A percentile compares a stretch with the other conserved stretches of the same genome.
Evolutionary conservation across 2,113 vertebrate genomes (phyloP).

Genomic region (Myxocyprinus asiaticus): DNA sequence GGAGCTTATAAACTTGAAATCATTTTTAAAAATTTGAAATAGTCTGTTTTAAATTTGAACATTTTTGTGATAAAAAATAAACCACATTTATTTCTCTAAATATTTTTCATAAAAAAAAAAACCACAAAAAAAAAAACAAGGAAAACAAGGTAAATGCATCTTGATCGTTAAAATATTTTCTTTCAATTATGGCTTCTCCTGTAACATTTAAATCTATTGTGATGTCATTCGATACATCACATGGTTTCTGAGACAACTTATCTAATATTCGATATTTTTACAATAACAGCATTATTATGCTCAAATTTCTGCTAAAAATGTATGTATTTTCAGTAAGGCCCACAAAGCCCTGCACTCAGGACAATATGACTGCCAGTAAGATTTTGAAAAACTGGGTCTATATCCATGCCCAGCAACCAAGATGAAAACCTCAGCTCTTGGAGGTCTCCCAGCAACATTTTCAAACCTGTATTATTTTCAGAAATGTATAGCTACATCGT

Average conservation of each 20-base stretch:
- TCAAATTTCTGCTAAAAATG: constrained; percentile 1
- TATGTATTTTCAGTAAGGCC: background rate
- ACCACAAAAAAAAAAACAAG: no score
- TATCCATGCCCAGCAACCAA: constrained; percentile 7
- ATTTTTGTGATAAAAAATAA: constrained; percentile 12
- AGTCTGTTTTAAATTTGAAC: background rate
- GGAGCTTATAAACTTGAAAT: background rate
- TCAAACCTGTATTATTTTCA: constrained; percentile 29
- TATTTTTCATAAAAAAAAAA: background rate
- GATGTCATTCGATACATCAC: background rate
- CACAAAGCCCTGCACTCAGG: constrained; percentile 35
- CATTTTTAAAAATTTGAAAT: background rate
- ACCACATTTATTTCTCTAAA: background rate
- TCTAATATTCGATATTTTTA: constrained; percentile 1
- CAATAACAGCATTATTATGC: background rate
- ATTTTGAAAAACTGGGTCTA: constrained; percentile 21
- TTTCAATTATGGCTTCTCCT: constrained; percentile 22
- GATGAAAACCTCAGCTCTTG: constrained; percentile 11
- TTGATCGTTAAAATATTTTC: constrained; percentile 21
- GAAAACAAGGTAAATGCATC: background rate
- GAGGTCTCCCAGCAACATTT: constrained; percentile 35
- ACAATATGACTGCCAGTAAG: constrained; percentile 47
- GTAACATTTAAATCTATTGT: background rate
- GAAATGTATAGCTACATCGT: constrained; percentile 21
- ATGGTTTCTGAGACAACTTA: background rate